These are phyloP conservation scores for Monoplex corrugatus DNA, from an alignment of 2,888 invertebrate species.

Conservation along the genomic window DNA sequence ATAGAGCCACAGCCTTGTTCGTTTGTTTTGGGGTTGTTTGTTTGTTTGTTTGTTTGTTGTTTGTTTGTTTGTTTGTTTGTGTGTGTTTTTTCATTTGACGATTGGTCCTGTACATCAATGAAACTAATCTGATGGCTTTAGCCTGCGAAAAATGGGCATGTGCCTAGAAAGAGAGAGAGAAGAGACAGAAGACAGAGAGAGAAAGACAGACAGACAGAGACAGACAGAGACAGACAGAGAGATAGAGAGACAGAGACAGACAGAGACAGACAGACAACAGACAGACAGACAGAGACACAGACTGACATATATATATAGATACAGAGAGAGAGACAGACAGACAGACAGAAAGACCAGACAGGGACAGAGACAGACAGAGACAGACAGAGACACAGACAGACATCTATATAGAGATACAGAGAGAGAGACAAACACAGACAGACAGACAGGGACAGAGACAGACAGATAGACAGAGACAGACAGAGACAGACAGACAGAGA, in stretches of 20 bases:
- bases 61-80: too few species aligned
- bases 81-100: too few species aligned
- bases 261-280: slow-evolving; percentile 19
- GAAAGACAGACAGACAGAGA: neutral
- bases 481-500: neutral
- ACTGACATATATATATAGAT: too few species aligned
- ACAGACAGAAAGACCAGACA: too few species aligned
- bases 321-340: too few species aligned
- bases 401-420: too few species aligned
- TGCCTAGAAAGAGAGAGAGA: neutral
- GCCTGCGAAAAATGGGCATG: too few species aligned
- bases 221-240: slow-evolving; percentile 16
- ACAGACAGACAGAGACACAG: neutral
- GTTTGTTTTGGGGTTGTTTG: too few species aligned
- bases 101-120: too few species aligned
- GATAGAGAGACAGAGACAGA: slow-evolving; percentile 24
- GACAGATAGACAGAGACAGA: slow-evolving; percentile 3
- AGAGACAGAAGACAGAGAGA: neutral
- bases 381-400: neutral
- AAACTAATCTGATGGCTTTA: too few species aligned
- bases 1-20: too few species aligned
- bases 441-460: slow-evolving; percentile 27
- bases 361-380: neutral
- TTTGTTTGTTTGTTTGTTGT: too few species aligned
- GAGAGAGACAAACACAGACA: neutral